These are phyloP conservation scores for Drosophila merina DNA, from an alignment of 2,888 invertebrate species.

Conservation along the genomic window DNA sequence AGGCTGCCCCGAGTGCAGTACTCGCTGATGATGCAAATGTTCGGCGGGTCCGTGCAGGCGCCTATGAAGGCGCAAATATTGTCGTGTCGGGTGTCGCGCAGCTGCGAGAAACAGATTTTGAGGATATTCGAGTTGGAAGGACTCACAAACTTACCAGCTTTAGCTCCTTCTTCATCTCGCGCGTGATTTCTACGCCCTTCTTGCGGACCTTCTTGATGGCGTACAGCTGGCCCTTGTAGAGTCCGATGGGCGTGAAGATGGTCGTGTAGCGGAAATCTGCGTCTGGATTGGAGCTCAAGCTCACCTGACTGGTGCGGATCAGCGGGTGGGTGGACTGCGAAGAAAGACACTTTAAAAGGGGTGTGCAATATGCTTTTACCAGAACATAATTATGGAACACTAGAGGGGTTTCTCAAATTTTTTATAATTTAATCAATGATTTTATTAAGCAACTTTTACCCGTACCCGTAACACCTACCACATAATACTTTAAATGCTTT, in stretches of 20 bases:
- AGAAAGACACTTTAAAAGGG: conserved; percentile 57
- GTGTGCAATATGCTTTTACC: conserved; percentile 2
- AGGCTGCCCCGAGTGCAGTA: conserved; percentile 96
- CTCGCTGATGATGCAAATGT: conserved; percentile 94
- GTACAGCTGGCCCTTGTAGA: conserved; percentile 94
- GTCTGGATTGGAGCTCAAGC: conserved; percentile 95
- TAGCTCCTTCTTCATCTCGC: conserved; percentile 96
- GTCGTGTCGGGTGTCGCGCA: conserved; percentile 95
- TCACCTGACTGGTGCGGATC: conserved; percentile 94
- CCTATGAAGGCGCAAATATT: conserved; percentile 96
- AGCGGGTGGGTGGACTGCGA: conserved; percentile 86
- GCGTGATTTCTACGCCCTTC: conserved; percentile 93
- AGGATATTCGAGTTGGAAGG: background rate
- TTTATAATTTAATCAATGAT: no score
- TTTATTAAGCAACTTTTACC: no score
- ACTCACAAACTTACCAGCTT: conserved; percentile 88
- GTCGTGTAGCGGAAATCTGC: conserved; percentile 95
- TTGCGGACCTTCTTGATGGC: conserved; percentile 94
- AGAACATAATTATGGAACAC: no score
- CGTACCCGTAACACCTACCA: no score
- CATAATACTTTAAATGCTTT: no score
- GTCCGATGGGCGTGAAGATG: conserved; percentile 95
- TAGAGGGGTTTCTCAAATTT: no score
- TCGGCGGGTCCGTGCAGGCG: conserved; percentile 95
- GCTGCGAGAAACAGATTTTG: conserved; percentile 85